Percentiles rank a stretch among this genome's conserved stretches.
Conservation (phyloP, 1,140 invertebrate genomes). For the Kradibia gibbosae region DNA sequence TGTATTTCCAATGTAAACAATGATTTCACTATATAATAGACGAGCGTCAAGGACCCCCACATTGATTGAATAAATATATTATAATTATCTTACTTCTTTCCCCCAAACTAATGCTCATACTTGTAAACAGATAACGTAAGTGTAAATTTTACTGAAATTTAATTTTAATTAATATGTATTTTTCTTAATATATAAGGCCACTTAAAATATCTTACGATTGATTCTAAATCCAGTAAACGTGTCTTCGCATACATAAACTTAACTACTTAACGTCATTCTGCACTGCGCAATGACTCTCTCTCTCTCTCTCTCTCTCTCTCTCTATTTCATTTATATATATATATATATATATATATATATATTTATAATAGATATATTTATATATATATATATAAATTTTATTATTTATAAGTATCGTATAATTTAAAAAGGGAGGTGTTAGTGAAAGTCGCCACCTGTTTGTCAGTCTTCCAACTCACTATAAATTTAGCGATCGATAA, state of each 20-base stretch:
- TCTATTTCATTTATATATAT: too few species aligned
- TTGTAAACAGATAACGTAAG: not conserved
- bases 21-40: not conserved
- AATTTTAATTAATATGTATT: too few species aligned
- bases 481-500: too few species aligned
- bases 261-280: not conserved
- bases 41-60: not conserved
- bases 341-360: too few species aligned
- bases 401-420: too few species aligned
- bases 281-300: not conserved
- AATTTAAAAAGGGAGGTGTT: too few species aligned
- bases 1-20: not conserved
- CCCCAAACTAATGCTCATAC: not conserved
- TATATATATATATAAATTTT: too few species aligned
- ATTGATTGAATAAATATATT: not conserved
- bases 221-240: not conserved
- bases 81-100: not conserved
- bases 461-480: too few species aligned
- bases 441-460: too few species aligned
- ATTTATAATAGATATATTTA: too few species aligned
- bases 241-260: not conserved
- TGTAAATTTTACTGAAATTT: not conserved
- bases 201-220: not conserved
- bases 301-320: conserved; percentile 2
- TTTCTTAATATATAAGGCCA: not conserved